Conservation (phyloP, 2,113 vertebrate genomes). For the Lathamus discolor region DNA sequence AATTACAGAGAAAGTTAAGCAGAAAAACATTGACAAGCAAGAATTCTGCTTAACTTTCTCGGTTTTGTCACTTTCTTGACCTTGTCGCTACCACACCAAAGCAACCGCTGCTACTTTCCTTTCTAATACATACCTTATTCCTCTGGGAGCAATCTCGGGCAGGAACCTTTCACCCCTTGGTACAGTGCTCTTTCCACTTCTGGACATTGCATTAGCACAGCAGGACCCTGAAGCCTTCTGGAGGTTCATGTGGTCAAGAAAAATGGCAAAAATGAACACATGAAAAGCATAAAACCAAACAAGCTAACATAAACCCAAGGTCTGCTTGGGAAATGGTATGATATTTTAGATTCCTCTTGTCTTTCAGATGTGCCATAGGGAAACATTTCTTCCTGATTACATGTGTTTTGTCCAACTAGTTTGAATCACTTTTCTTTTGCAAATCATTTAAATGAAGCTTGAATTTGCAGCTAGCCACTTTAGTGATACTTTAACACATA, state of each 20-base stretch:
- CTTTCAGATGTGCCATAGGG: neutral
- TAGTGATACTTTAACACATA: neutral
- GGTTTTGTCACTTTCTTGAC: neutral
- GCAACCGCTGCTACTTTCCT: neutral
- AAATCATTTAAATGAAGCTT: neutral
- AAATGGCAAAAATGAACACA: accelerated
- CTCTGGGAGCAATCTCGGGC: neutral
- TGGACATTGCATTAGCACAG: neutral
- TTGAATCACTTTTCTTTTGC: neutral
- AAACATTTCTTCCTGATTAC: neutral
- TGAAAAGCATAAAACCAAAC: neutral
- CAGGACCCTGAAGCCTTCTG: neutral
- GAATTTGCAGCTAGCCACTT: neutral
- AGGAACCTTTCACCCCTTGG: neutral
- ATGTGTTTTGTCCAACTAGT: neutral
- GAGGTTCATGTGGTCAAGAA: neutral
- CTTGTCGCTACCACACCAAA: neutral
- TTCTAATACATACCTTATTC: neutral
- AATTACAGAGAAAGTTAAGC: neutral
- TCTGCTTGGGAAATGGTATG: neutral
- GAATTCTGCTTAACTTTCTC: neutral
- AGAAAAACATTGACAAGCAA: neutral
- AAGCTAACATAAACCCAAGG: neutral
- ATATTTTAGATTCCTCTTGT: neutral
- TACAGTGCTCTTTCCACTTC: neutral